phyloP scores from a whole-genome alignment of 2,113 vertebrate species.

The Nanorana parkeri region DNA sequence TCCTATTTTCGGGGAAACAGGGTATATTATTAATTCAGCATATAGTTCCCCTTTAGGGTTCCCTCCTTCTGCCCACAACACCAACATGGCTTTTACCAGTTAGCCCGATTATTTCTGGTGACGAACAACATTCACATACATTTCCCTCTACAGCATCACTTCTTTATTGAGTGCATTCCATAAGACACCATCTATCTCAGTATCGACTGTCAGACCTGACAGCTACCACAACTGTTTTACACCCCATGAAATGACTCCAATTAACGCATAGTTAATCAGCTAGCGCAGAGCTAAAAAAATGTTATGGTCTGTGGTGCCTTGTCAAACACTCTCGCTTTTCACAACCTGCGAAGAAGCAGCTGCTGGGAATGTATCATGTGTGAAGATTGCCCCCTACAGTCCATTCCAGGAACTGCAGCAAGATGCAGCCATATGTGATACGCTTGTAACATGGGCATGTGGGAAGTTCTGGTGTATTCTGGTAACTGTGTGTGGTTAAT shows the following conservation, averaged over 20 bases:
- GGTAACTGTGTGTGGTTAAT: too few relatives aligned
- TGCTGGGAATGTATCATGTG: not conserved
- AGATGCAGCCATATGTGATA: too few relatives aligned
- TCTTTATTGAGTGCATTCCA: too few relatives aligned
- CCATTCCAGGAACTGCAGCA: not conserved
- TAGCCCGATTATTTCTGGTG: too few relatives aligned
- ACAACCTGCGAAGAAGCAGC: not conserved
- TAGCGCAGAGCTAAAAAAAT: not conserved
- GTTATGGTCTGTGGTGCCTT: constrained; percentile 4
- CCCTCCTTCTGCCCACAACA: too few relatives aligned
- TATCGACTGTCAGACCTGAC: not conserved
- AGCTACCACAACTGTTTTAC: not conserved
- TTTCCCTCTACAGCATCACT: too few relatives aligned
- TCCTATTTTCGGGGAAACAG: too few relatives aligned
- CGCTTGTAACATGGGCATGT: not conserved
- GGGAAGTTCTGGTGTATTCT: not conserved
- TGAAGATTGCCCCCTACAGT: constrained; percentile 8
- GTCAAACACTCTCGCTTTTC: not conserved
- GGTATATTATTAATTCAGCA: too few relatives aligned
- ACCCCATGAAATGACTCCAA: constrained; percentile 1
- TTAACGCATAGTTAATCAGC: constrained; percentile 23
- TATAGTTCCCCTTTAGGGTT: too few relatives aligned
- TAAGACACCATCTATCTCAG: too few relatives aligned
- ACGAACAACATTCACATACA: too few relatives aligned
- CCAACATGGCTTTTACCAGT: too few relatives aligned